Conservation (phyloP, 1,140 invertebrate species). For the Nixonia krombeini region DNA sequence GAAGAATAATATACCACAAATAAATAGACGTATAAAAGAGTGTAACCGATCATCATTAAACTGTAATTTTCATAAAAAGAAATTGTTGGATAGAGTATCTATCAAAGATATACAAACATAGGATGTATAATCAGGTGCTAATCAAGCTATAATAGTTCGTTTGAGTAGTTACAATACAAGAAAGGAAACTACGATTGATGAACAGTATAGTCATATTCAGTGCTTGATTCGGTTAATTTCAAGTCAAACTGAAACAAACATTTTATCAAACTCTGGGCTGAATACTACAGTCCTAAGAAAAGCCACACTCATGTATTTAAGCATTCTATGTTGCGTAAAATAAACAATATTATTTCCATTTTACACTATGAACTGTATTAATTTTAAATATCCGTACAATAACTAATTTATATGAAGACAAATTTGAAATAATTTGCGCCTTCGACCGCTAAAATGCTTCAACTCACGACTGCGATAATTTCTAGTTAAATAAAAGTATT, state of each 20-base stretch:
- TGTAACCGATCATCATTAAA: constrained; percentile 43
- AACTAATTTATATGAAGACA: too few species aligned
- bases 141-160: constrained; percentile 43
- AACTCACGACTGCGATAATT: too few species aligned
- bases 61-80: constrained; percentile 49
- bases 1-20: constrained; percentile 39
- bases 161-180: constrained; percentile 33
- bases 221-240: constrained; percentile 15
- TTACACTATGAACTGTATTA: constrained; percentile 28
- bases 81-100: constrained; percentile 47
- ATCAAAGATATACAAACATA: constrained; percentile 39
- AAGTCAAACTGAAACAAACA: constrained; percentile 19
- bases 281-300: constrained; percentile 38
- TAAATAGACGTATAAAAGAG: constrained; percentile 38
- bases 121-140: constrained; percentile 42
- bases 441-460: too few species aligned
- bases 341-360: constrained; percentile 31
- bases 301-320: constrained; percentile 42
- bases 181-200: neutral
- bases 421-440: too few species aligned
- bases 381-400: constrained; percentile 2
- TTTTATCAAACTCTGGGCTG: constrained; percentile 34
- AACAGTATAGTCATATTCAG: neutral
- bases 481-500: too few species aligned
- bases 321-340: constrained; percentile 31